Conservation (phyloP, 2,113 vertebrate species). For the Chloropsis cyanopogon region DNA sequence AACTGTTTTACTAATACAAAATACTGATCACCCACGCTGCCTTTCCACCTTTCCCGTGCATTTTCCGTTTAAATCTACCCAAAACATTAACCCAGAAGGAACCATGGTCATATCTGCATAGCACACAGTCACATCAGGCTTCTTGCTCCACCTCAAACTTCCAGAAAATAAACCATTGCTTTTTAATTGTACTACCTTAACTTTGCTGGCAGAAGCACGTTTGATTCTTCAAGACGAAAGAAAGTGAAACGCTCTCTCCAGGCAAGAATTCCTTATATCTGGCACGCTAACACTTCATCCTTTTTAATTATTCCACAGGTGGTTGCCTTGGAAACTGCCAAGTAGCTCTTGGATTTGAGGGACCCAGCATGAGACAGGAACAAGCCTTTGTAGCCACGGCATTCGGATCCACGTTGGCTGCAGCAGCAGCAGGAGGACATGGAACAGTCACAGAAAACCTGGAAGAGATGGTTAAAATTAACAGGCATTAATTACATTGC, state of each 20-base stretch:
- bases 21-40: background rate
- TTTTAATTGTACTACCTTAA: conserved; percentile 57
- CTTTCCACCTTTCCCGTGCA: background rate
- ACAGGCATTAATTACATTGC: background rate
- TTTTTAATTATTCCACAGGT: conserved; percentile 67
- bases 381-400: background rate
- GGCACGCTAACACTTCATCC: conserved; percentile 29
- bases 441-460: background rate
- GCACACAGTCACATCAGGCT: background rate
- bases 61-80: background rate
- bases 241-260: background rate
- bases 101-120: background rate
- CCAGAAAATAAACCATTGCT: conserved; percentile 12
- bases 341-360: conserved; percentile 39
- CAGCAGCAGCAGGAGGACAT: background rate
- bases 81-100: background rate
- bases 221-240: background rate
- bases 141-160: background rate
- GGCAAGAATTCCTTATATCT: conserved; percentile 32
- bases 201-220: conserved; percentile 15
- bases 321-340: conserved; percentile 68
- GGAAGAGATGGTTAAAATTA: background rate
- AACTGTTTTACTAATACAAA: background rate
- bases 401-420: background rate
- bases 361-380: background rate